A percentile compares a stretch with the other conserved stretches of the same genome.
phyloP scores from a whole-genome alignment of 2,888 invertebrate species.

The Chrysolina oricalcia region DNA sequence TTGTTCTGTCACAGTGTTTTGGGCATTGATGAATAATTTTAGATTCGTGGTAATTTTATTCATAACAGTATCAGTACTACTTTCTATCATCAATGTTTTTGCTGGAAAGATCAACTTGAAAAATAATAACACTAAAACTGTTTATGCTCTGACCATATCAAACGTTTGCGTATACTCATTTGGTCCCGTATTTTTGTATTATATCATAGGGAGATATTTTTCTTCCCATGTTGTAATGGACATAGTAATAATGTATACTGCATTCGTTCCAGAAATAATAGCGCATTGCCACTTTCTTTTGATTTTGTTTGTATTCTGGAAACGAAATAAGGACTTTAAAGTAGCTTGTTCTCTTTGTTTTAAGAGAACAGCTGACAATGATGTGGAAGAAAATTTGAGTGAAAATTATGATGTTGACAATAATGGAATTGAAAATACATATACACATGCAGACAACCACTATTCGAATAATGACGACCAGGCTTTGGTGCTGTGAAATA shows the following conservation, averaged over 20 bases:
- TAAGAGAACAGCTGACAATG: neutral
- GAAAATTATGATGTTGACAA: conserved; percentile 19
- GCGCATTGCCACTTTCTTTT: conserved; percentile 10
- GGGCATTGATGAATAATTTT: neutral
- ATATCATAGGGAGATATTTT: neutral
- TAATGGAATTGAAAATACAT: conserved; percentile 7
- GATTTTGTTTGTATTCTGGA: conserved; percentile 2
- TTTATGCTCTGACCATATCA: neutral
- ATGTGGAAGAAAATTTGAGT: conserved; percentile 12
- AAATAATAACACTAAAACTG: neutral
- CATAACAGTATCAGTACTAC: neutral
- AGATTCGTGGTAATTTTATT: neutral
- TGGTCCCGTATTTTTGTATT: neutral
- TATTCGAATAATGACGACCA: neutral
- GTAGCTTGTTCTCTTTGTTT: conserved; percentile 5
- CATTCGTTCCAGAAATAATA: neutral
- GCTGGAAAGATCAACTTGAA: neutral
- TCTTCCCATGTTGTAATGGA: neutral
- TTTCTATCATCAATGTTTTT: neutral
- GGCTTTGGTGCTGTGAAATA: neutral
- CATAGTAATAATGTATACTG: neutral
- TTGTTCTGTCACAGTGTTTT: neutral
- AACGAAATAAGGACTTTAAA: conserved; percentile 25
- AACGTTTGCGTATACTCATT: conserved; percentile 18
- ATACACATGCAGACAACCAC: neutral